These are phyloP conservation scores for Noctuana brunneofusca DNA, from an alignment of 2,888 invertebrate species.

Conservation along the genomic window DNA sequence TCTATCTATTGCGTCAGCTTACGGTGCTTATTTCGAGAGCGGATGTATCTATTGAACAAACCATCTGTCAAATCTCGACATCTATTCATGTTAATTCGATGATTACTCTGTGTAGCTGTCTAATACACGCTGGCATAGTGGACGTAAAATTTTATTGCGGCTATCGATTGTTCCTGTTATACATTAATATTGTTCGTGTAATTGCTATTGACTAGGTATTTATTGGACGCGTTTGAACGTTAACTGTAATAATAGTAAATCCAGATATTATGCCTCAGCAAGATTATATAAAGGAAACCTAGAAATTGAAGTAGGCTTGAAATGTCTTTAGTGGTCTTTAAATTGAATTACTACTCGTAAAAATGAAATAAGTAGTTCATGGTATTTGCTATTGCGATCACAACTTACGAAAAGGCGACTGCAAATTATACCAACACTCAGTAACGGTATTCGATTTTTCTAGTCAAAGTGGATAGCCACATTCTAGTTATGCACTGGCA, in stretches of 20 bases:
- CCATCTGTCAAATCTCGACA: conserved; percentile 64
- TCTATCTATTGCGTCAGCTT: conserved; percentile 17
- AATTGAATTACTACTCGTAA: background rate
- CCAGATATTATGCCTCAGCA: conserved; percentile 12
- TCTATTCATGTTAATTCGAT: conserved; percentile 60
- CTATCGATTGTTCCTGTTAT: conserved; percentile 34
- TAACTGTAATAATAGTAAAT: conserved; percentile 27
- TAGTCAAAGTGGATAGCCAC: background rate
- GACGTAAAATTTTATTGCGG: conserved; percentile 33
- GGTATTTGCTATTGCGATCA: background rate
- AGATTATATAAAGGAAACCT: conserved; percentile 13
- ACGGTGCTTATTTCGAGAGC: conserved; percentile 16
- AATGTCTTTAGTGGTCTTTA: background rate
- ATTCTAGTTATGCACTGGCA: background rate
- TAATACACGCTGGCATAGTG: conserved; percentile 30
- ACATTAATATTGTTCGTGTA: conserved; percentile 29
- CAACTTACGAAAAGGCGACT: too few species aligned
- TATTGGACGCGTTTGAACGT: conserved; percentile 29
- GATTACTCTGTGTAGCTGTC: conserved; percentile 51
- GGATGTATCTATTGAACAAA: conserved; percentile 47
- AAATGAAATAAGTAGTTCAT: background rate
- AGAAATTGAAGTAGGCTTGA: conserved; percentile 3
- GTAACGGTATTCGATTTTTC: too few species aligned
- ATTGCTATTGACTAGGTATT: conserved; percentile 33
- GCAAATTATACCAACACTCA: too few species aligned